These are phyloP conservation scores for Aricia artaxerxes DNA, from an alignment of 2,888 invertebrate species.

Conservation along the genomic window DNA sequence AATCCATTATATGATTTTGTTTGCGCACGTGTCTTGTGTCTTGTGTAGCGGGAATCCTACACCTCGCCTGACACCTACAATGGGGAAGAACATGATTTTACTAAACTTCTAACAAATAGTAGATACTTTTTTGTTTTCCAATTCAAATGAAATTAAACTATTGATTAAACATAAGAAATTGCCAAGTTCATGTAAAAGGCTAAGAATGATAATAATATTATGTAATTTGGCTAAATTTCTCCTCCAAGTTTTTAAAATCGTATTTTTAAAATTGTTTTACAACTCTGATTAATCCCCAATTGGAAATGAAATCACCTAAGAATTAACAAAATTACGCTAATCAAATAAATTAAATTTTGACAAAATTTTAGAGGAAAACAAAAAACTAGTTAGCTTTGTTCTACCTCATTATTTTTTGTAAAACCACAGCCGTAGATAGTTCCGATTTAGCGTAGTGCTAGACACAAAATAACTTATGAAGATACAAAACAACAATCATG, in stretches of 20 bases:
- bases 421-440: constrained; percentile 62
- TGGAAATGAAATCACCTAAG: background rate
- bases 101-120: constrained; percentile 8
- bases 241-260: background rate
- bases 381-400: constrained; percentile 21
- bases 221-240: background rate
- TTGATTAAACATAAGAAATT: background rate
- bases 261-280: background rate
- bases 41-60: constrained; percentile 73
- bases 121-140: constrained; percentile 29
- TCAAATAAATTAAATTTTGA: constrained; percentile 44
- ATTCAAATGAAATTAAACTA: background rate
- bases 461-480: constrained; percentile 44
- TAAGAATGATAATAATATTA: background rate
- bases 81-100: constrained; percentile 36
- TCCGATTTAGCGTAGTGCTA: constrained; percentile 55
- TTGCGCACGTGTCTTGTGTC: constrained; percentile 77
- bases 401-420: constrained; percentile 36
- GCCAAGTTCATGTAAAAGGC: background rate
- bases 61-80: constrained; percentile 56
- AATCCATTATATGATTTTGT: constrained; percentile 72
- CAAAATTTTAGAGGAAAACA: constrained; percentile 49
- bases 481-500: constrained; percentile 48
- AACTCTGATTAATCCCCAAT: background rate
- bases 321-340: background rate